Evolutionary conservation across 2,113 vertebrate species (phyloP).

Genomic region (Leuciscus idus): DNA sequence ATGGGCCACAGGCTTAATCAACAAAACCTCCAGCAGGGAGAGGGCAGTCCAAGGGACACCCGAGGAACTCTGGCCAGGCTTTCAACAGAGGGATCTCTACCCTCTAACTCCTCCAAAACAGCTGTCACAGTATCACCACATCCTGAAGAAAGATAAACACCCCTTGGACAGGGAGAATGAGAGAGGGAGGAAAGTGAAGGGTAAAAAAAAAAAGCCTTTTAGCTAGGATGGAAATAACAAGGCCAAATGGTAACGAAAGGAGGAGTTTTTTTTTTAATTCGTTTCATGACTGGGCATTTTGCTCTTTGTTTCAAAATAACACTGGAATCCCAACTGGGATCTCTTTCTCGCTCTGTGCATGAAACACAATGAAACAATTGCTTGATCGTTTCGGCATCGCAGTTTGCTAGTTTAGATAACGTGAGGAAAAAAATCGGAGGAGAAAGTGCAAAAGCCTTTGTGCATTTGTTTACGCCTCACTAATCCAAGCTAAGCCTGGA

Average conservation of each 20-base stretch:
- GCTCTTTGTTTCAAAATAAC: conserved; percentile 7
- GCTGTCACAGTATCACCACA: conserved; percentile 44
- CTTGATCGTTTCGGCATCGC: conserved; percentile 36
- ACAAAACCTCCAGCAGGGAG: conserved; percentile 52
- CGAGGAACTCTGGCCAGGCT: not conserved
- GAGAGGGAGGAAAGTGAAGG: not conserved
- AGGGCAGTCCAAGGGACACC: conserved; percentile 8
- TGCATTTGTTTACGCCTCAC: conserved; percentile 57
- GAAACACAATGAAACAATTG: not conserved
- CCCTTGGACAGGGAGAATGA: conserved; percentile 32
- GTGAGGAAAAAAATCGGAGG: conserved; percentile 21
- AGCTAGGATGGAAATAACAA: conserved; percentile 49
- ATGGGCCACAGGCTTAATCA: conserved; percentile 52
- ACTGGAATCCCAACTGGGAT: not conserved
- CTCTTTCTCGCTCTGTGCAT: conserved; percentile 17
- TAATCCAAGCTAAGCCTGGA: conserved; percentile 60
- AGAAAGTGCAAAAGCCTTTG: conserved; percentile 39
- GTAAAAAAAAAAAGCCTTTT: conserved; percentile 28
- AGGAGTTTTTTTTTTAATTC: conserved; percentile 19
- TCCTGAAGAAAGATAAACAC: conserved; percentile 51
- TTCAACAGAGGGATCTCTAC: conserved; percentile 32
- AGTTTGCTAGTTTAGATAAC: conserved; percentile 52
- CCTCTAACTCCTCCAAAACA: conserved; percentile 39
- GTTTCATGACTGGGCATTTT: conserved; percentile 21
- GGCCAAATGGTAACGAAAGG: conserved; percentile 28